Percentiles rank a stretch among this genome's conserved stretches.
These are phyloP conservation scores for Macrocentrus cingulum DNA, from an alignment of 1,140 invertebrate genomes.

Conservation along the genomic window DNA sequence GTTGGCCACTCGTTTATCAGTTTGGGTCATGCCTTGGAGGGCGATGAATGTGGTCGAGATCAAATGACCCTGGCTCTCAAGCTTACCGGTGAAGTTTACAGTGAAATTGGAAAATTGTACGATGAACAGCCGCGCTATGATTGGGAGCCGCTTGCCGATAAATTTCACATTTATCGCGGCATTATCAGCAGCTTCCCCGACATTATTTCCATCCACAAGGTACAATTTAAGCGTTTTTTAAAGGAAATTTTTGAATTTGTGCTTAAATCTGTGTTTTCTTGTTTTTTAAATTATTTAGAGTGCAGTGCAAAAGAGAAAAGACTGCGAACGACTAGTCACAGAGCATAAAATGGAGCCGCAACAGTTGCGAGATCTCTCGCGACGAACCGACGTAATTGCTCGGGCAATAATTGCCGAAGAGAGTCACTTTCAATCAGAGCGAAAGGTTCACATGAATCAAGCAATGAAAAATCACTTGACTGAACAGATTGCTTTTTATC, in stretches of 20 bases:
- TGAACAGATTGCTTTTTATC: slow-evolving; percentile 91
- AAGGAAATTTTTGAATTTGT: no score
- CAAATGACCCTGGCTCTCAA: slow-evolving; percentile 81
- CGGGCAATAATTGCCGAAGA: slow-evolving; percentile 92
- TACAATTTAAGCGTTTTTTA: no score
- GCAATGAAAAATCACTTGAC: slow-evolving; percentile 83
- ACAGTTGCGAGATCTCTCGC: slow-evolving; percentile 77
- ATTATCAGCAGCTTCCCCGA: slow-evolving; percentile 86
- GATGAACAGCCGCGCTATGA: slow-evolving; percentile 90
- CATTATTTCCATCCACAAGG: slow-evolving; percentile 84
- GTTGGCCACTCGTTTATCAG: slow-evolving; percentile 83
- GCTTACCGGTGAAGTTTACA: slow-evolving; percentile 87
- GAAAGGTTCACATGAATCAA: slow-evolving; percentile 82
- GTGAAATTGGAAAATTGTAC: slow-evolving; percentile 80
- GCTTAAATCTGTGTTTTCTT: no score
- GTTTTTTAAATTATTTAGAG: slow-evolving; percentile 63
- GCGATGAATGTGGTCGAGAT: slow-evolving; percentile 66
- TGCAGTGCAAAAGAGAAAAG: slow-evolving; percentile 85
- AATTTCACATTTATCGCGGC: slow-evolving; percentile 92
- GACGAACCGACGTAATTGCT: slow-evolving; percentile 85
- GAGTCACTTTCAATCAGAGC: slow-evolving; percentile 86
- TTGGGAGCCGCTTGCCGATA: slow-evolving; percentile 86
- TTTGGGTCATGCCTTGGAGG: slow-evolving; percentile 78
- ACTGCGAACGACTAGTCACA: slow-evolving; percentile 78
- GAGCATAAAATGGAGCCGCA: slow-evolving; percentile 82